Evolutionary conservation across 2,113 vertebrate genomes (phyloP), one percentile per base, ranked within the genome.

Genomic region (Gadus chalcogrammus): DNA sequence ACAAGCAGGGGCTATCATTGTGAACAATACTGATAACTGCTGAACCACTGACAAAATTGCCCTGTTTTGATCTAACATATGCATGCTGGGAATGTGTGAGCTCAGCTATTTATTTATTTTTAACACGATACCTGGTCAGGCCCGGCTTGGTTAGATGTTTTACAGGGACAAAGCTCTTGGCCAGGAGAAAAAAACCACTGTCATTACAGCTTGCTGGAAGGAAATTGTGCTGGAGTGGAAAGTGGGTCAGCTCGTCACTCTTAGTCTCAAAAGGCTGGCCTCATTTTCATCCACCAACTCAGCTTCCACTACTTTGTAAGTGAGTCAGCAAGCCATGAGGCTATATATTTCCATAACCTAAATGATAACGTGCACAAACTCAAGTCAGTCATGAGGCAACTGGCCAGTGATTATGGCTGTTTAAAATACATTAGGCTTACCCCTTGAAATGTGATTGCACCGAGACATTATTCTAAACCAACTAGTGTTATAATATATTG

Each of bases 211-310:
- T 74, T 60, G 70, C 63, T 80, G 79, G 86, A 83, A 84, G 72
- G 75, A 84, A 74, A 80, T 72, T 70, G 86, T 83, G 82, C 79
- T 24, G 68, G 75, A 82, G 70, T 75, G 72, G 78, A 88, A 90
- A 88, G 53, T 88, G 83, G 88, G 85, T 90, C 85, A 90, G 78
- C 59, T 75, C 48, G 81, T 86, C 85, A 88, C 82, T 78, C 77
- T 35, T 77, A 79, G 81, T 83, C 84, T 83, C 79, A 73, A 75
- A 61, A 74, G 80, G 79, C 75, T 73, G 79, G 79, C 80, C 79
- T 84, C 58, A 62, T 86, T 89, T 86, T 80, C 82, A 85, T 83
- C 82, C 82, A 71, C 79, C 78, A 84, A 82, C 82, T 83, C n/a
- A 22, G 42, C 38, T 20, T 78, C 85, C 76, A 79, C 70, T 64